Conservation (phyloP, 2,888 invertebrate genomes). For the Chaetogeoica ovagalla region DNA sequence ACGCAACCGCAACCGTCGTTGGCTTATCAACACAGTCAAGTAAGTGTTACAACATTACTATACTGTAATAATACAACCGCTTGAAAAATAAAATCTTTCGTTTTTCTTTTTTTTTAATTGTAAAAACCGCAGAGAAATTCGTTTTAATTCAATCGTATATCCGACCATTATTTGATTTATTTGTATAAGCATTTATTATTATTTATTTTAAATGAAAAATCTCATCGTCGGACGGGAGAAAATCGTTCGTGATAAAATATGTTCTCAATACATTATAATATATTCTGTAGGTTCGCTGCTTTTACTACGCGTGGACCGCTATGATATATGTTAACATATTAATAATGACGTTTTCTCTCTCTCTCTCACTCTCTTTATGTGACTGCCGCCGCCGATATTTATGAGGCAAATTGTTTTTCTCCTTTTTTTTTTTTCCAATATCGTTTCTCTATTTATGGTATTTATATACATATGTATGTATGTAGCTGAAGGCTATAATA, state of each 20-base stretch:
- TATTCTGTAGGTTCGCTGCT: conserved; percentile 14
- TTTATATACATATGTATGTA: neutral
- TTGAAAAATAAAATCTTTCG: too few species aligned
- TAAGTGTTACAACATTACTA: neutral
- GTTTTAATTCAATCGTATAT: too few species aligned
- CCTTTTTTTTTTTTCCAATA: conserved; percentile 4
- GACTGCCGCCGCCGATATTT: conserved; percentile 24
- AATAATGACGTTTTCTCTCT: conserved; percentile 12
- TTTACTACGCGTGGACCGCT: neutral
- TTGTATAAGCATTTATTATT: too few species aligned
- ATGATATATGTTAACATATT: conserved; percentile 41
- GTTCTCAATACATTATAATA: conserved; percentile 14
- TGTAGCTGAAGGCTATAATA: conserved; percentile 42
- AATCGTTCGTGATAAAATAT: conserved; percentile 31
- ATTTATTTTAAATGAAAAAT: too few species aligned
- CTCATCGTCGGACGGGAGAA: neutral
- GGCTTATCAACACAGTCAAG: conserved; percentile 54
- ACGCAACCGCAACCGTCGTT: conserved; percentile 61
- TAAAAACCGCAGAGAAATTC: too few species aligned
- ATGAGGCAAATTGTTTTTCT: conserved; percentile 42
- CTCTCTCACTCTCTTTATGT: conserved; percentile 21
- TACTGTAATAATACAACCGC: too few species aligned
- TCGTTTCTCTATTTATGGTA: conserved; percentile 40
- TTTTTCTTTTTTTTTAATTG: too few species aligned
- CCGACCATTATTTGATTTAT: too few species aligned